Percentiles rank a stretch among this genome's conserved stretches.
Evolutionary conservation across 1,140 invertebrate genomes (phyloP).

Genomic region (Hermatobates lingyangjiaoensis): DNA sequence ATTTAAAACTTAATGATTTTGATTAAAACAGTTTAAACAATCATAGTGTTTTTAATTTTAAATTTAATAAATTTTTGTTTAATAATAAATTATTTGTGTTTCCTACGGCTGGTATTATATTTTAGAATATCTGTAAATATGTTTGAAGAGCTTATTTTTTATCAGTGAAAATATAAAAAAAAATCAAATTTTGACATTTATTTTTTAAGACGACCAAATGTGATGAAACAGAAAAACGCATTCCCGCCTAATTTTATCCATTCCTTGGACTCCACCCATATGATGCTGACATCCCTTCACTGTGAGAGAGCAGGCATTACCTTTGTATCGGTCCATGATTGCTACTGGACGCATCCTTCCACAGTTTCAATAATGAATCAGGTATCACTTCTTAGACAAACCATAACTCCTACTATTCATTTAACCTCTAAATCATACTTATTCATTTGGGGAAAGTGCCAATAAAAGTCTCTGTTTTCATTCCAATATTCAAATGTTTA

Average conservation of each 20-base stretch:
- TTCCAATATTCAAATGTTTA: background rate
- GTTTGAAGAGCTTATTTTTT: no score
- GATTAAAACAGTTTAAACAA: no score
- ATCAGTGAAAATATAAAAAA: no score
- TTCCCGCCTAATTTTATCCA: constrained; percentile 99
- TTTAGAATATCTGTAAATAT: no score
- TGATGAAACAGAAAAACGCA: constrained; percentile 87
- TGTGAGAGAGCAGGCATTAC: constrained; percentile 64
- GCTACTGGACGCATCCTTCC: constrained; percentile 93
- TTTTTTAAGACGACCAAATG: constrained; percentile 53
- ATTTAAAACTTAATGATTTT: no score
- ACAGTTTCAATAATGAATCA: constrained; percentile 78
- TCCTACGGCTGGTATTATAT: no score
- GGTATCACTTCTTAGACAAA: constrained; percentile 28
- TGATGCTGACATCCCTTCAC: constrained; percentile 93
- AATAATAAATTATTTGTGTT: no score
- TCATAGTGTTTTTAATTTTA: no score
- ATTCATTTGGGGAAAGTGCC: background rate
- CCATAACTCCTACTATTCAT: background rate
- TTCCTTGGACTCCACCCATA: constrained; percentile 93
- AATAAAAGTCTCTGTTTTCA: background rate
- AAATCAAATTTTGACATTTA: no score
- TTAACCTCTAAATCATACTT: background rate
- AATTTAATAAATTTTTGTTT: no score
- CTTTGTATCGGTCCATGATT: constrained; percentile 96